Evolutionary conservation across 2,113 vertebrate species (phyloP), one percentile per base, ranked within the genome.

Genomic region (Gavia stellata): DNA sequence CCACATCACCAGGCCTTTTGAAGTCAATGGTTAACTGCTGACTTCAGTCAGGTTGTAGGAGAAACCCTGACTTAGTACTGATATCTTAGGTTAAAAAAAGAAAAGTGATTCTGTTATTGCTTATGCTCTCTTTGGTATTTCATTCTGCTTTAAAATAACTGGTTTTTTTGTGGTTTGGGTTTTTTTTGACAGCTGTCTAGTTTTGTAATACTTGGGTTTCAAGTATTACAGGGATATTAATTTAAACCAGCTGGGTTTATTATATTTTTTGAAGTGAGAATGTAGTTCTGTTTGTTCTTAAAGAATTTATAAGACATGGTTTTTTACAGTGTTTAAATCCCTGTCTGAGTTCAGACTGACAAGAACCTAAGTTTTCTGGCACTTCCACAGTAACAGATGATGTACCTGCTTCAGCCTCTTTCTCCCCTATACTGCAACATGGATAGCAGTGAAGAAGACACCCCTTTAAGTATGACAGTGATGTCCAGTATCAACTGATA

Each of bases 161-260:
- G 29, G 7, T 14, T 0, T 3, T 5, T 77, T 58, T 55, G 9
- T 4, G 9, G 12, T 2, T 81, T 45, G 5, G 53, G 17, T 25
- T 52, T 71, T 78, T 52, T 80, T 63, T 61, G 40, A 33, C 15
- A 62, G 26, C 36, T 58, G 34, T 38, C 52, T 66, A n/a, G 47
- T 55, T 84, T 44, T 80, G 31, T 40, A 34, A 25, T 68, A 44
- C 59, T 81, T 84, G 36, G 6, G 13, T 62, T 86, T 92, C 59
- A 71, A 52, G 16, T 53, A 33, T 50, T 72, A 24, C 26, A 53
- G 44, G 12, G 28, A 29, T 58, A 38, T 74, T 67, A 38, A 53
- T 85, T 91, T 68, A 62, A 72, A 89, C 16, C 38, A 63, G 24
- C 19, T 85, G 26, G 14, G 3, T 82, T 82, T 45, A 53, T 74